Base-by-base conservation (phyloP, 2,888 invertebrate genomes). In the Parthenolecanium corni region DNA sequence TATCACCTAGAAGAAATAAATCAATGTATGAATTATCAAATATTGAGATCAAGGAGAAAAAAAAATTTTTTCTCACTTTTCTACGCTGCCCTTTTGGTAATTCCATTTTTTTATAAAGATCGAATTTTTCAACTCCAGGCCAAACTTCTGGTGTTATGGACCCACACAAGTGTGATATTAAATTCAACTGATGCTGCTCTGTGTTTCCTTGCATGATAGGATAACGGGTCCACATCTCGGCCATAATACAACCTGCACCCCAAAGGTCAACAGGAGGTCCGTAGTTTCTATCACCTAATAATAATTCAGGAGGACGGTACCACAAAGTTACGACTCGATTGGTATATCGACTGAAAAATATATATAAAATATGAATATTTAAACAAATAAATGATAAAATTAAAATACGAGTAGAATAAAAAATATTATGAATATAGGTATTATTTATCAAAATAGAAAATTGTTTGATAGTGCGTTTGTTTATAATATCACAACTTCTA, bases 171-270 rank as follows among this genome's bases (percentile, higher is more conserved):
- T 95, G 93, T 0, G 91, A 90, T 66, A 99, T 98, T 16, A 96
- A 79, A 25, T 88, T 89, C 11, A 99, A 74, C 72, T 99, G 98
- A 72, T 93, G 90, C 71, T 95, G 95, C 70, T 98, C 98, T 0
- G 95, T 93, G 53, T 88, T 90, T 18, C 98, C 98, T 78, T 80
- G 72, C 90, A 92, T 91, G 65, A 92, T 91, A 0, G 92, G 97
- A 3, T 75, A 77, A 67, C 83, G 77, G 0, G 95, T 97, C 97
- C 97, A 98, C 92, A 98, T 92, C 77, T 98, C 98, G 0, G 97
- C 97, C 97, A 98, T 97, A 66, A 98, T 98, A 72, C 98, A 99
- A 0, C 98, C 98, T 0, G 94, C 96, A 1, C 90, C 90, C 90
- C 90, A 90, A 77, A 97, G 82, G 77, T 99, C 98, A 14, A 98